A percentile compares a stretch with the other conserved stretches of the same genome.
Evolutionary conservation across 2,113 vertebrate species (phyloP).

Genomic region (Callospermophilus lateralis): DNA sequence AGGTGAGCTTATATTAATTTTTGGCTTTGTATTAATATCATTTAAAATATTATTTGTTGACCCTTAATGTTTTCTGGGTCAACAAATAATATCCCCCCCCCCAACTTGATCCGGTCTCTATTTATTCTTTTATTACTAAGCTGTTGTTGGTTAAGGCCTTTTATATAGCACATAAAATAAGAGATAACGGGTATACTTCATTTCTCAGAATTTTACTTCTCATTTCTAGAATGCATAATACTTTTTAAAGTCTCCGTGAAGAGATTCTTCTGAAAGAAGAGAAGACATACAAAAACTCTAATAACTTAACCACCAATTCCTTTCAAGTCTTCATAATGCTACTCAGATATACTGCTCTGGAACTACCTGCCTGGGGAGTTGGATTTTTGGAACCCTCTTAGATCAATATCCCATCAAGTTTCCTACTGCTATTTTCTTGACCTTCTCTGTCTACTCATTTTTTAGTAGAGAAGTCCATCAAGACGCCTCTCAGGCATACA

Average conservation of each 20-base stretch:
- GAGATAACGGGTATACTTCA: background rate
- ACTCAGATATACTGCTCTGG: background rate
- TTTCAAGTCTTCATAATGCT: background rate
- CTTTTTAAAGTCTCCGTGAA: background rate
- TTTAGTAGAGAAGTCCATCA: background rate
- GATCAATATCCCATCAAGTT: background rate
- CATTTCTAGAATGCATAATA: background rate
- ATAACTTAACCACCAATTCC: background rate
- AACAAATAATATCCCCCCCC: too few species aligned
- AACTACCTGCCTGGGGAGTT: background rate
- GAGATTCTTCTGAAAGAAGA: background rate
- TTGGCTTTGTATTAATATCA: background rate
- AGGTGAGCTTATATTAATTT: background rate
- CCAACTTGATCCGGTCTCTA: background rate
- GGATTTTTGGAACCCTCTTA: background rate
- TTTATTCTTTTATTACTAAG: background rate
- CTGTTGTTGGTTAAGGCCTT: background rate
- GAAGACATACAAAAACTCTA: background rate
- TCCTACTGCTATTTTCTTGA: background rate
- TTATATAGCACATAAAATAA: background rate
- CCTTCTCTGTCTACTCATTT: background rate
- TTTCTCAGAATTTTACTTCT: conserved; percentile 2
- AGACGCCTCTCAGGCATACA: background rate
- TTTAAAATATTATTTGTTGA: background rate
- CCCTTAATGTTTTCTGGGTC: background rate